Evolutionary conservation across 1,140 invertebrate species (phyloP).

Genomic region (Platorchestia sp.): DNA sequence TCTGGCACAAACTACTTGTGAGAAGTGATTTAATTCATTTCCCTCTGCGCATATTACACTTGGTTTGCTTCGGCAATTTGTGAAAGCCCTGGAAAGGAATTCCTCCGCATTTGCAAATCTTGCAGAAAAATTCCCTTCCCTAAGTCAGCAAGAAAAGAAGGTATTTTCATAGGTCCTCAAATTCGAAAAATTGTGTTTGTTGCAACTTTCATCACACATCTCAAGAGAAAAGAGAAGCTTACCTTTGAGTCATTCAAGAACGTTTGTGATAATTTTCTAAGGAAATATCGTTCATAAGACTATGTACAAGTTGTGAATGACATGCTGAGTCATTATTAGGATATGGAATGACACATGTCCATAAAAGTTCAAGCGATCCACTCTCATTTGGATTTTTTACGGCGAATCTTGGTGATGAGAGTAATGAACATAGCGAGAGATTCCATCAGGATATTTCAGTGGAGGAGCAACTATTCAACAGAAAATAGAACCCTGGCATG

Average conservation of each 20-base stretch:
- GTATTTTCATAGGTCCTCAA: slow-evolving; percentile 3
- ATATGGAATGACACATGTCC: background rate
- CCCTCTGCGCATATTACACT: background rate
- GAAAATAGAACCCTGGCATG: slow-evolving; percentile 25
- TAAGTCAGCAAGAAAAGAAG: background rate
- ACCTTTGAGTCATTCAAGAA: background rate
- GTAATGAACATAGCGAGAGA: background rate
- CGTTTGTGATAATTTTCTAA: background rate
- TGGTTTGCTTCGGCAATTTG: background rate
- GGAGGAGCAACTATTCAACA: background rate
- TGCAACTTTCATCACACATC: background rate
- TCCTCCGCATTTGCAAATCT: background rate
- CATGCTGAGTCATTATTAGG: background rate
- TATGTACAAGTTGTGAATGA: slow-evolving; percentile 8
- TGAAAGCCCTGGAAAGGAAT: background rate
- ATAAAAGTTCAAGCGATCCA: background rate
- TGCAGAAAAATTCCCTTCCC: background rate
- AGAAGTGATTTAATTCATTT: too few species aligned
- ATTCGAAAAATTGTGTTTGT: background rate
- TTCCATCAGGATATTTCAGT: background rate
- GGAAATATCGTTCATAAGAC: background rate
- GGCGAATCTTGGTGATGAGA: background rate
- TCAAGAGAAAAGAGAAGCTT: slow-evolving; percentile 20
- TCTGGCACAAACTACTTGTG: too few species aligned
- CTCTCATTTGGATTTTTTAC: background rate